Conservation (phyloP, 2,797 vertebrate genomes). For the Poliocrania exsul region DNA sequence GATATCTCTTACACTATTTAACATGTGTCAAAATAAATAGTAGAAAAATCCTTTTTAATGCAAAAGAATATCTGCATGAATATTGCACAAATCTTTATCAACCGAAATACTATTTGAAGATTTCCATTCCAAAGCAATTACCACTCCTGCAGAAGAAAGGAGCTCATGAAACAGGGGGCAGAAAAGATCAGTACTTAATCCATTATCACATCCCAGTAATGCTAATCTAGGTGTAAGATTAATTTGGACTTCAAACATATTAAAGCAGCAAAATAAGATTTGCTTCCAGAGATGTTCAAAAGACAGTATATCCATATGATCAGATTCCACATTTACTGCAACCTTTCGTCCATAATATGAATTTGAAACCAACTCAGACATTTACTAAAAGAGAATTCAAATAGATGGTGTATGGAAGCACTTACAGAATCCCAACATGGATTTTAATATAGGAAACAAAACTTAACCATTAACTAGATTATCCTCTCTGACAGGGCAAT, state of each 20-base stretch:
- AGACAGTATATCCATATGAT: conserved; percentile 18
- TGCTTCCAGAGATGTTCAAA: conserved; percentile 44
- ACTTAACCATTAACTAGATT: background rate
- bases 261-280: conserved; percentile 58
- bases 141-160: conserved; percentile 61
- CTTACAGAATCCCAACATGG: background rate
- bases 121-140: conserved; percentile 71
- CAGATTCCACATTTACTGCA: background rate
- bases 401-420: background rate
- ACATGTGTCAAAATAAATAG: conserved; percentile 52
- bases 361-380: background rate
- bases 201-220: conserved; percentile 69
- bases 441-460: background rate
- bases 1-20: conserved; percentile 41
- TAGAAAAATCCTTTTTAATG: conserved; percentile 54
- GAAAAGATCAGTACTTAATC: conserved; percentile 65
- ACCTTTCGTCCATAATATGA: background rate
- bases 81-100: conserved; percentile 53
- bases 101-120: conserved; percentile 50
- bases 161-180: conserved; percentile 56
- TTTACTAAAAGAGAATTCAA: background rate
- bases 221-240: conserved; percentile 68
- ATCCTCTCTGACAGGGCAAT: background rate
- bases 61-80: conserved; percentile 47
- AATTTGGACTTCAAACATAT: conserved; percentile 69